Conservation (phyloP, 2,113 vertebrate species). For the Turdus rufiventris region DNA sequence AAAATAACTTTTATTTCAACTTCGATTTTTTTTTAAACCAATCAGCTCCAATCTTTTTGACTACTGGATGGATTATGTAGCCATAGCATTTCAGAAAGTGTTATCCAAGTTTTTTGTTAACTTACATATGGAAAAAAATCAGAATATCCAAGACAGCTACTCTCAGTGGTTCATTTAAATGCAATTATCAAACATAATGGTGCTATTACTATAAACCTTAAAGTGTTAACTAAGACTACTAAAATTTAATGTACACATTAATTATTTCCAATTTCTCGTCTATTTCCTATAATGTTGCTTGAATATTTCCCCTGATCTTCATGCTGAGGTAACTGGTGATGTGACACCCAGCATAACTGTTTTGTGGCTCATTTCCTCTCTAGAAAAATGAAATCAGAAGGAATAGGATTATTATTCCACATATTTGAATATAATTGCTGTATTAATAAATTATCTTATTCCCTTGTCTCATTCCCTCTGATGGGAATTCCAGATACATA, state of each 20-base stretch:
- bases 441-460: not conserved
- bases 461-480: not conserved
- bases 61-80: not conserved
- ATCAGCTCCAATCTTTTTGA: not conserved
- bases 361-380: slow-evolving; percentile 1
- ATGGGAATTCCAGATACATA: not conserved
- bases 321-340: not conserved
- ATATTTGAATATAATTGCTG: not conserved
- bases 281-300: not conserved
- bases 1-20: not conserved
- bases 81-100: not conserved
- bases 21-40: not conserved
- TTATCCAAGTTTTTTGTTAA: not conserved
- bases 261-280: not conserved
- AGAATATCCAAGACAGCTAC: not conserved
- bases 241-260: not conserved
- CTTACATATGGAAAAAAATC: not conserved
- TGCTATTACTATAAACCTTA: not conserved
- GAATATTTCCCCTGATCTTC: not conserved
- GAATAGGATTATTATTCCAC: not conserved
- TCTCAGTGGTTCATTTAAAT: not conserved
- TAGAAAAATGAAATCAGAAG: not conserved
- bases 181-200: not conserved
- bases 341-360: not conserved
- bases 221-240: not conserved